Evolutionary conservation across 1,140 invertebrate species (phyloP).

Genomic region (Penaeus vannamei): DNA sequence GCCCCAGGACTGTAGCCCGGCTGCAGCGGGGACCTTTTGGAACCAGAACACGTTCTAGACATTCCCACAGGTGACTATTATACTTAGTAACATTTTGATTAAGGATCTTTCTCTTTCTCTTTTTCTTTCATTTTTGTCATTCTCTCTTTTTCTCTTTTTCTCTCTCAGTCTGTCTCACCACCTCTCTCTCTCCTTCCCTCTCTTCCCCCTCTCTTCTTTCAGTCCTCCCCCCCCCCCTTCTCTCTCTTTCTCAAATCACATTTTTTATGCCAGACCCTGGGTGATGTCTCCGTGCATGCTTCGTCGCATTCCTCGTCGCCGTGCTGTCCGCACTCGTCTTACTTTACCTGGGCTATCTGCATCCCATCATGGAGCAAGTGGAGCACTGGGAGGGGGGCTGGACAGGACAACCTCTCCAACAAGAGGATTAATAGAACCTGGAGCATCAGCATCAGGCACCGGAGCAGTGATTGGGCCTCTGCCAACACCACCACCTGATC

Average conservation of each 20-base stretch:
- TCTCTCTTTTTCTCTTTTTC: too few species aligned
- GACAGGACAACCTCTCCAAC: not conserved
- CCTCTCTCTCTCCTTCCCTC: too few species aligned
- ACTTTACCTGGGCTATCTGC: constrained; percentile 19
- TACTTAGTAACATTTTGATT: not conserved
- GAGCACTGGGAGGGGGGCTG: not conserved
- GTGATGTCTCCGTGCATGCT: constrained; percentile 36
- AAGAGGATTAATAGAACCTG: not conserved
- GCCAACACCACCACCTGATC: constrained; percentile 50
- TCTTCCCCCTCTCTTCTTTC: too few species aligned
- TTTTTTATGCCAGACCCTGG: constrained; percentile 23
- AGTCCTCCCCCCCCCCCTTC: too few species aligned
- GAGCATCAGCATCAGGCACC: not conserved
- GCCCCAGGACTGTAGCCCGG: constrained; percentile 28
- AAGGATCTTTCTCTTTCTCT: not conserved
- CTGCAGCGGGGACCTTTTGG: constrained; percentile 41
- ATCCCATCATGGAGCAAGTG: not conserved
- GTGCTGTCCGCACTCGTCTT: constrained; percentile 15
- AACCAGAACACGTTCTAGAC: constrained; percentile 18
- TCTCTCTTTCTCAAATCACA: too few species aligned
- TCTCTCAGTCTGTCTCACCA: too few species aligned
- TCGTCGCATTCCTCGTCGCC: constrained; percentile 30
- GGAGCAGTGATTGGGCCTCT: constrained; percentile 53
- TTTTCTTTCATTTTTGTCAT: too few species aligned
- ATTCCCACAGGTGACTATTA: constrained; percentile 18